A percentile compares a stretch with the other conserved stretches of the same genome.
Evolutionary conservation across 2,113 vertebrate species (phyloP).

Genomic region (Etia nguti): DNA sequence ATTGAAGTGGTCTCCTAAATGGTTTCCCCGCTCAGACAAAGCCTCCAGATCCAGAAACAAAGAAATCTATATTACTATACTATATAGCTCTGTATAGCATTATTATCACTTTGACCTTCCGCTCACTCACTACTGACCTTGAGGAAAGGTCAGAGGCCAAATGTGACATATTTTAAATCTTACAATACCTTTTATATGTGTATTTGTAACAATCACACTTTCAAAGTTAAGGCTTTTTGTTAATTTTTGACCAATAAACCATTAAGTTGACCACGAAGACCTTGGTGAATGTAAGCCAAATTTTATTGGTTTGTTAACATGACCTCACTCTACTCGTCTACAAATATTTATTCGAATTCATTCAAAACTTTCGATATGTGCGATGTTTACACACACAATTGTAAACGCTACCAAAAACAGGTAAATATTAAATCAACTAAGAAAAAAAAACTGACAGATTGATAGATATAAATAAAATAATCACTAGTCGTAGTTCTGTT

Average conservation of each 20-base stretch:
- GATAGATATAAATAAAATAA: background rate
- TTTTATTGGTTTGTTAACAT: background rate
- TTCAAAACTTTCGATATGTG: background rate
- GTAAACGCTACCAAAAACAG: background rate
- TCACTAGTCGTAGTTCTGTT: background rate
- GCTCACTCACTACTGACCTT: background rate
- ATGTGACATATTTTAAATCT: background rate
- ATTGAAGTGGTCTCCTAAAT: background rate
- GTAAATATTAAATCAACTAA: background rate
- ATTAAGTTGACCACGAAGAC: background rate
- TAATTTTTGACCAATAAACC: background rate
- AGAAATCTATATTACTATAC: background rate
- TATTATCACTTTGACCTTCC: background rate
- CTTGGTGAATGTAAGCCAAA: background rate
- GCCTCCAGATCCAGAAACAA: background rate
- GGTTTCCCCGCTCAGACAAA: background rate
- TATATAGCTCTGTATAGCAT: background rate
- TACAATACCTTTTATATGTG: background rate
- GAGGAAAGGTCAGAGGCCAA: background rate
- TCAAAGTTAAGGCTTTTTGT: background rate
- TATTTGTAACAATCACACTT: background rate
- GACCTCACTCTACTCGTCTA: background rate
- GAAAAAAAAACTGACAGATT: fast-evolving
- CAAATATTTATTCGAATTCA: background rate
- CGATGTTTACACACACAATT: background rate